Percentiles rank a stretch among this genome's conserved stretches.
Conservation (phyloP, 2,797 vertebrate species). For the Onychomys torridus region DNA sequence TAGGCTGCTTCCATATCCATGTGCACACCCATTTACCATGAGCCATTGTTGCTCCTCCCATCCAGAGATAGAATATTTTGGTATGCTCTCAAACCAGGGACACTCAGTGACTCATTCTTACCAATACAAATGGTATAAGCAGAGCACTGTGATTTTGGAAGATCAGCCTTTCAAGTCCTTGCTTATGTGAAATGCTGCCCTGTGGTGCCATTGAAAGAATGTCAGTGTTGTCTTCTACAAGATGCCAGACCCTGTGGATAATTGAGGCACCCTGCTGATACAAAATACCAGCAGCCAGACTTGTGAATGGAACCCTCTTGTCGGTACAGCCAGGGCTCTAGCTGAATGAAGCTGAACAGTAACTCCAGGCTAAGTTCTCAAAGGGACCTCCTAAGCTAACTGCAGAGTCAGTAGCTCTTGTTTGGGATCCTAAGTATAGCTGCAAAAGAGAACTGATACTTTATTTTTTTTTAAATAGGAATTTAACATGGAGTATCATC, state of each 20-base stretch:
- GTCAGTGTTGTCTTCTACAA: background rate
- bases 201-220: background rate
- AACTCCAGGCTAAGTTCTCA: background rate
- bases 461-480: background rate
- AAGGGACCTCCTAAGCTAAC: background rate
- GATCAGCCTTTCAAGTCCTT: background rate
- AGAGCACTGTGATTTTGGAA: background rate
- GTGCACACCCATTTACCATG: background rate
- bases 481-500: background rate
- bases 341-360: background rate
- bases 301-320: background rate
- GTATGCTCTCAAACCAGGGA: background rate
- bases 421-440: background rate
- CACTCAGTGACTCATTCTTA: slow-evolving; percentile 14
- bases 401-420: background rate
- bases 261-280: background rate
- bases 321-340: background rate
- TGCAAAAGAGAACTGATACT: background rate
- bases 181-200: background rate
- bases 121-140: background rate
- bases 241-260: background rate
- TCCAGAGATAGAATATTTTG: background rate
- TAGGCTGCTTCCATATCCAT: background rate
- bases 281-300: background rate
- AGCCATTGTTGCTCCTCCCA: background rate